Evolutionary conservation across 2,888 invertebrate genomes (phyloP).

Genomic region (Vannuccia rotundouncinata): DNA sequence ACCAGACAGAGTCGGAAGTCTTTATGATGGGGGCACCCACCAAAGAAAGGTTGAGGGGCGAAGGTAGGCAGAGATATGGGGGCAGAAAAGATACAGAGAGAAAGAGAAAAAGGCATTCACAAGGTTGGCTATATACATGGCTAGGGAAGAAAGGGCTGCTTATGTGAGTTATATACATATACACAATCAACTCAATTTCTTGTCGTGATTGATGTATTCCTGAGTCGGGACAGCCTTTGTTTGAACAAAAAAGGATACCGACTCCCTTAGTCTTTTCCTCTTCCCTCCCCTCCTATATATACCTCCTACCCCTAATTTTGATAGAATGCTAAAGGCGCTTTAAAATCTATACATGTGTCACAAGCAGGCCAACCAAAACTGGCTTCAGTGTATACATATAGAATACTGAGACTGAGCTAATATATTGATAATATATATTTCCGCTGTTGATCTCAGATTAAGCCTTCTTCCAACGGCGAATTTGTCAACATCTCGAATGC

Average conservation of each 20-base stretch:
- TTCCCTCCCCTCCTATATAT: background rate
- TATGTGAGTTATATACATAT: background rate
- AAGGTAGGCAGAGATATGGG: background rate
- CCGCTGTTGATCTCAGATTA: too few species aligned
- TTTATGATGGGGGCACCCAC: background rate
- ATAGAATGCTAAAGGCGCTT: too few species aligned
- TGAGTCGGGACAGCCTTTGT: background rate
- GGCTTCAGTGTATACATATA: too few species aligned
- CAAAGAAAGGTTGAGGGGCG: background rate
- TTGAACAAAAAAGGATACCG: background rate
- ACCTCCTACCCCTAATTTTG: too few species aligned
- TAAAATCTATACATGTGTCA: too few species aligned
- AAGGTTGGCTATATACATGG: too few species aligned
- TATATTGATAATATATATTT: too few species aligned
- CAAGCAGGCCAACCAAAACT: too few species aligned
- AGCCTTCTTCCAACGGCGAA: too few species aligned
- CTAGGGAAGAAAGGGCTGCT: too few species aligned
- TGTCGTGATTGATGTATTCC: background rate
- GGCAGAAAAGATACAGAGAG: background rate
- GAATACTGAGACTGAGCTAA: too few species aligned
- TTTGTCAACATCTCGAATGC: background rate
- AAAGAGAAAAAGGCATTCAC: background rate
- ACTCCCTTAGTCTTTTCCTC: background rate
- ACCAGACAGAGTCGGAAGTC: background rate
- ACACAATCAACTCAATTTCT: background rate